Base-by-base conservation (phyloP, 2,113 vertebrate genomes). In the Sylvietta virens region DNA sequence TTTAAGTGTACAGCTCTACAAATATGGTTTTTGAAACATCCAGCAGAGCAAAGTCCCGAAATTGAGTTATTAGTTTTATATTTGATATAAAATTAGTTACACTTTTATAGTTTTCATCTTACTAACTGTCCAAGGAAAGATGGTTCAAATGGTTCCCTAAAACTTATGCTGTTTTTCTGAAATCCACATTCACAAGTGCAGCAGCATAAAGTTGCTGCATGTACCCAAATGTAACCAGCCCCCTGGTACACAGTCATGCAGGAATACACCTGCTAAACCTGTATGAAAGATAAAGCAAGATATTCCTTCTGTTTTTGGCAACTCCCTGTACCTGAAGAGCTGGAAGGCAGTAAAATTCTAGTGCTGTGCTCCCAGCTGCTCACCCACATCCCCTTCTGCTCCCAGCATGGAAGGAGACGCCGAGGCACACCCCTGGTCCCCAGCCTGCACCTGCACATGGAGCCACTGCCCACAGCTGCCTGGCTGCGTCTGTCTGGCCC, bases 311-410 rank as follows among this genome's bases (percentile, higher is more conserved):
- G 10, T 1, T 65, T 33, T 24, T 30, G 48, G 15, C 20, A 42
- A 15, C 48, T 57, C 15, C 10, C 16, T 48, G 4, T 42, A 57
- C 20, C 42, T 11, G n/a, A 31, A 48, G n/a, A 82, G 11, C 26
- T 50, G 28, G 24, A 77, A 42, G 0, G 0, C 15, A 37, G 17
- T 18, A 11, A 2, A 4, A 19, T 7, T 15, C 24, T 20, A 7
- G 28, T 11, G 10, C 37, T 47, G 20, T 21, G 15, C n/a, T 72
- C 31, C 37, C 3, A 1, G 13, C n/a, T n/a, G 9, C 33, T 79
- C 45, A 50, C 30, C 15, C 72, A 26, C 16, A 11, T 0, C 1
- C 4, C 6, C 3, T n/a, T 56, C 51, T 53, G n/a, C 37, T 76
- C 37, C 37, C 57, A 30, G 27, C 35, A 1, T 4, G 30, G 28